These are phyloP conservation scores for Drosophila anceps DNA, from an alignment of 2,888 invertebrate species.

Conservation along the genomic window DNA sequence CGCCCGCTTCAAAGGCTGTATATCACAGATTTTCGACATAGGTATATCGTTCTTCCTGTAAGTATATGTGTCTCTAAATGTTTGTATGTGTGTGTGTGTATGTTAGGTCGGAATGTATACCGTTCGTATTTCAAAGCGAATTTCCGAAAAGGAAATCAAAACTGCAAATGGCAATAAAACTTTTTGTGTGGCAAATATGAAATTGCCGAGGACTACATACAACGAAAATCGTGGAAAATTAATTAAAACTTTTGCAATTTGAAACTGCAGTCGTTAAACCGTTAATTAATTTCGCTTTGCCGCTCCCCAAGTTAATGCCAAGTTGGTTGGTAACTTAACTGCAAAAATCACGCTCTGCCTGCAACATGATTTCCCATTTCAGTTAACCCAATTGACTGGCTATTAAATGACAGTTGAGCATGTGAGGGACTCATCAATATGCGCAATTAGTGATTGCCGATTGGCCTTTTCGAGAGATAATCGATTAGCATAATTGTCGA, in stretches of 20 bases:
- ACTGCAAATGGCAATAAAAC: constrained; percentile 64
- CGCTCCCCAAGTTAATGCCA: constrained; percentile 16
- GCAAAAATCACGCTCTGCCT: constrained; percentile 29
- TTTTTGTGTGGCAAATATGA: constrained; percentile 35
- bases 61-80: constrained; percentile 7
- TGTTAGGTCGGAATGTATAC: constrained; percentile 1
- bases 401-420: constrained; percentile 30
- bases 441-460: constrained; percentile 65
- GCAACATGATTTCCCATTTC: constrained; percentile 30
- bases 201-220: constrained; percentile 17
- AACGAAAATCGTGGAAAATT: constrained; percentile 54
- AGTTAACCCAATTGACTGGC: constrained; percentile 22
- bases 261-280: constrained; percentile 45
- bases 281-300: constrained; percentile 64
- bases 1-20: constrained; percentile 25
- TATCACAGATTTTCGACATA: constrained; percentile 30
- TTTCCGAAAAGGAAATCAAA: constrained; percentile 58
- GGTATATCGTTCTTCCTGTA: constrained; percentile 14
- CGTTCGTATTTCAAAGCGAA: constrained; percentile 42
- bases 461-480: constrained; percentile 65
- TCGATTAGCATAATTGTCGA: constrained; percentile 74
- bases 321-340: constrained; percentile 18
- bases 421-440: constrained; percentile 53
- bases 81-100: constrained; percentile 1
- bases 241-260: constrained; percentile 74